Evolutionary conservation across 2,113 vertebrate genomes (phyloP).

Genomic region (Craseonycteris thonglongyai): DNA sequence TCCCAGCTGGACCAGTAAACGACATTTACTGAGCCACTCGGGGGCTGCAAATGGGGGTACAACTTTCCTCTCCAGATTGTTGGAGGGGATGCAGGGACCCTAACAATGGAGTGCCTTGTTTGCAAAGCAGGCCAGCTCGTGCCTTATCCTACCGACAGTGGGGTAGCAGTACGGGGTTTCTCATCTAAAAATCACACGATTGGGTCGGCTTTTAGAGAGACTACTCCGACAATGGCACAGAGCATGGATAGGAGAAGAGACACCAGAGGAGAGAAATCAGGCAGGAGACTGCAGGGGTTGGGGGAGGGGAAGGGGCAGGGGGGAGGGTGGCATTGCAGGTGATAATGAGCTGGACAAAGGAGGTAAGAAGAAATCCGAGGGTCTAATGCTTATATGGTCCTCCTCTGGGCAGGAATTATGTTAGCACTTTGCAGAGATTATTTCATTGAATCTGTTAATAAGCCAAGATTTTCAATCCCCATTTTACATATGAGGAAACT

Average conservation of each 20-base stretch:
- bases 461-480: conserved; percentile 2
- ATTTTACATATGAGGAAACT: conserved; percentile 17
- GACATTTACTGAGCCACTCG: not conserved
- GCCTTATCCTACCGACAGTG: not conserved
- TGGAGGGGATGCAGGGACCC: not conserved
- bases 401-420: not conserved
- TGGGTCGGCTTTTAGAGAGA: not conserved
- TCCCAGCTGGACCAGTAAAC: not conserved
- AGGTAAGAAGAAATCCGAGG: not conserved
- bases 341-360: not conserved
- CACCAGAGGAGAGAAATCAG: not conserved
- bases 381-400: not conserved
- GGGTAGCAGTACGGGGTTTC: not conserved
- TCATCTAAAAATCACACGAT: not conserved
- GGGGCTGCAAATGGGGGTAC: not conserved
- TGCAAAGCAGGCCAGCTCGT: not conserved
- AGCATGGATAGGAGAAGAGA: not conserved
- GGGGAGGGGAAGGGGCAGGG: not conserved
- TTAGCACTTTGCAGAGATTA: not conserved
- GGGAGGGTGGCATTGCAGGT: not conserved
- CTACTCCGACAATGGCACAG: not conserved
- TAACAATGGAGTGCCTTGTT: not conserved
- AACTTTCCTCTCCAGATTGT: not conserved
- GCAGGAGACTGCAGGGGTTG: not conserved
- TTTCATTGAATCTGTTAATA: not conserved